Evolutionary conservation across 2,888 invertebrate genomes (phyloP), one percentile per base, ranked within the genome.

Genomic region (Noctuana brunneofusca): DNA sequence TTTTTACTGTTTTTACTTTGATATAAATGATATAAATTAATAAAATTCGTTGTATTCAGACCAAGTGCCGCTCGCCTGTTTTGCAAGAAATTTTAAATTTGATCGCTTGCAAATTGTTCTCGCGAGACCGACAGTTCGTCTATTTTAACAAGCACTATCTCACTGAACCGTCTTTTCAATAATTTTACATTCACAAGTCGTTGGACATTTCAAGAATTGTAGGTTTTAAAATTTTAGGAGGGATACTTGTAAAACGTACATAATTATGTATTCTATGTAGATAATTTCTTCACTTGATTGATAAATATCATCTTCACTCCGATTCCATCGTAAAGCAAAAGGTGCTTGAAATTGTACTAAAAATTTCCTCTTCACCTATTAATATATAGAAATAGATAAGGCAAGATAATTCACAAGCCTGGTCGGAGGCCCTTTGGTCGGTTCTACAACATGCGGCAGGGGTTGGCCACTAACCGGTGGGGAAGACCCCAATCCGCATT

Each of bases 71-170:
- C 14, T n/a, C 9, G 32, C 32, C 54, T 35, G 68, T 68, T 71
- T 71, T 66, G 65, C 70, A 70, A 69, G 70, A 74, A 76, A 76
- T 74, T 78, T 78, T 74, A 76, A 78, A 75, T 78, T 76, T 76
- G 73, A 73, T 72, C 68, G 69, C 70, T 75, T 75, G 78, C 78
- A 81, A 84, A 83, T 84, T 83, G 80, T 84, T 83, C 75, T 78
- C 77, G 71, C 73, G 66, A 64, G 71, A 68, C 66, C 68, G 72
- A 70, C 68, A 68, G 72, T 75, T 71, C 69, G 70, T 63, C 64
- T 68, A 74, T 75, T 79, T 71, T 76, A 82, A 81, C 80, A 77
- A 81, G 79, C 68, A 52, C 60, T 52, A 65, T 65, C 65, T 65
- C 59, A 64, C 66, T 65, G 60, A 59, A 30, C 38, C 27, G 60